A percentile compares a stretch with the other conserved stretches of the same genome.
Conservation (phyloP, 92 coral and sea anemone genomes). For the Paramuricea clavata region DNA sequence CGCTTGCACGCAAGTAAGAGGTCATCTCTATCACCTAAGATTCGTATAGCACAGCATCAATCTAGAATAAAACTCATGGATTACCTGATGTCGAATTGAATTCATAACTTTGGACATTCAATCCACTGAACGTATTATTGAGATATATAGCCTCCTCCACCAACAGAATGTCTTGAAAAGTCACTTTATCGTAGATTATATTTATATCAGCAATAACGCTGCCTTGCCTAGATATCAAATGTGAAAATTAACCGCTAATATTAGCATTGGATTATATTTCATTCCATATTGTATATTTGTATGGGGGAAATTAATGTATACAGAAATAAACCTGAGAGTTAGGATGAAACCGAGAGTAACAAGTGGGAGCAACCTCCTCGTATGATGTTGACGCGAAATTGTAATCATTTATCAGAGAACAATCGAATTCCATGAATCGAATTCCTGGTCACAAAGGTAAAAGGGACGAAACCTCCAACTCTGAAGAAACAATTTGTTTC, state of each 20-base stretch:
- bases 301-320: no score
- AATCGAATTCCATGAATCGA: no score
- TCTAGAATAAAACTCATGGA: no score
- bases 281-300: neutral
- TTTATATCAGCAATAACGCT: conserved; percentile 27
- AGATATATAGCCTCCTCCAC: conserved; percentile 23
- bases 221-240: conserved; percentile 9
- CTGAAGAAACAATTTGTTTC: neutral
- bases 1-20: no score
- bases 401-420: no score
- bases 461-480: neutral
- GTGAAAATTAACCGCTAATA: neutral
- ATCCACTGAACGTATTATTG: conserved; percentile 16
- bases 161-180: neutral
- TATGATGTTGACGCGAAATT: no score
- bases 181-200: neutral
- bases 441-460: no score
- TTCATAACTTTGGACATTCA: neutral
- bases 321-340: no score
- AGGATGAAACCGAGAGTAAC: no score
- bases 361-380: no score
- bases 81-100: conserved; percentile 19
- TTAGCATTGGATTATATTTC: neutral
- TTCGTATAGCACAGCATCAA: no score
- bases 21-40: no score